Conservation (phyloP, 2,888 invertebrate species). For the Pristionchus japonicus region DNA sequence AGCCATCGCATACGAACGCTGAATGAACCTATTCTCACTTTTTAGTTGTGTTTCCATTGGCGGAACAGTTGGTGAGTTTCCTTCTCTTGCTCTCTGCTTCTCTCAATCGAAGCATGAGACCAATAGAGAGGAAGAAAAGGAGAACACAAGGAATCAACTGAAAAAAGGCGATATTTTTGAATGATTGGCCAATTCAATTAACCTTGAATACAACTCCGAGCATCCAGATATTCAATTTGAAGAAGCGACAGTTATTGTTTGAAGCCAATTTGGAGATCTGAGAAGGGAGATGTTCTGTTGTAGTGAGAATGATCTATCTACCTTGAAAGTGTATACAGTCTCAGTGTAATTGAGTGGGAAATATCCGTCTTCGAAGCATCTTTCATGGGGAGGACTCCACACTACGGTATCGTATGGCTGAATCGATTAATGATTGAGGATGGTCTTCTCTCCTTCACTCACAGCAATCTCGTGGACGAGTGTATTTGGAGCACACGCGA, state of each 20-base stretch:
- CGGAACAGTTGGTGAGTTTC: slow-evolving; percentile 57
- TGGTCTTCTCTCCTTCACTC: background rate
- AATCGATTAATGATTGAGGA: background rate
- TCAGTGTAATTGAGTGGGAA: slow-evolving; percentile 61
- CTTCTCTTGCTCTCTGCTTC: slow-evolving; percentile 68
- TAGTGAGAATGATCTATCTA: too few relatives aligned
- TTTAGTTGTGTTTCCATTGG: background rate
- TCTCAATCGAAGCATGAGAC: slow-evolving; percentile 66
- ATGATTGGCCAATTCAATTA: background rate
- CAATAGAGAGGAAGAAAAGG: slow-evolving; percentile 64
- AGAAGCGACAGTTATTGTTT: slow-evolving; percentile 66
- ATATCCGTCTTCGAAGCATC: slow-evolving; percentile 48
- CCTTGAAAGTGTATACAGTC: slow-evolving; percentile 66
- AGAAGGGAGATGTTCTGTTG: too few relatives aligned
- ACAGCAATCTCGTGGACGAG: slow-evolving; percentile 69
- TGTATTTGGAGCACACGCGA: slow-evolving; percentile 68
- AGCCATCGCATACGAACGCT: too few relatives aligned
- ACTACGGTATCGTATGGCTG: slow-evolving; percentile 43
- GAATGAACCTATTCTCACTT: background rate
- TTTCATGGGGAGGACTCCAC: slow-evolving; percentile 52
- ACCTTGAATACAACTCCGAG: slow-evolving; percentile 72
- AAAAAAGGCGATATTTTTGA: slow-evolving; percentile 7
- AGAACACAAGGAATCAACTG: slow-evolving; percentile 72
- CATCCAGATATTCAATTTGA: slow-evolving; percentile 73
- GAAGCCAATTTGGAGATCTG: slow-evolving; percentile 59